Percentiles rank a stretch among this genome's conserved stretches.
phyloP scores from a whole-genome alignment of 2,888 invertebrate genomes.

The Pristionchus maxplancki region DNA sequence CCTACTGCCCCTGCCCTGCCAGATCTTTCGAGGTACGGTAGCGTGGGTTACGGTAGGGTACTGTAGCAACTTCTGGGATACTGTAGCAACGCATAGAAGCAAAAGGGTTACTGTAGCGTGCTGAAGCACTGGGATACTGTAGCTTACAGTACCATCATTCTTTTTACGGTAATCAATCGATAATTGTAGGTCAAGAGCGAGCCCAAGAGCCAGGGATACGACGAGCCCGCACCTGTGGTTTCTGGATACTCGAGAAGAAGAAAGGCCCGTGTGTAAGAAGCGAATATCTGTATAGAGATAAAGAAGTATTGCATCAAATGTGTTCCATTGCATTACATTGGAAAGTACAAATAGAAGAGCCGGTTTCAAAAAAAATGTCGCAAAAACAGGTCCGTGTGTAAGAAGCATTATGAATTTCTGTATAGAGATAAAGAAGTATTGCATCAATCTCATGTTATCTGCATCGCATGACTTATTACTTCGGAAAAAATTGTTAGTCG shows the following conservation, averaged over 20 bases:
- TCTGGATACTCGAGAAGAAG: not conserved
- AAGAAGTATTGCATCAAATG: not conserved
- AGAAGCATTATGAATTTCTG: too few relatives aligned
- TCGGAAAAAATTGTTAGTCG: too few relatives aligned
- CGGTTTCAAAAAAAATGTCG: too few relatives aligned
- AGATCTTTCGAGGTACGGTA: conserved; percentile 40
- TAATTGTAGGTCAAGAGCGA: conserved; percentile 40
- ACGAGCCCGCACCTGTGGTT: conserved; percentile 23
- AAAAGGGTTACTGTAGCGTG: too few relatives aligned
- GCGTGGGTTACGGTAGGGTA: not conserved
- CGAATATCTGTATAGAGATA: not conserved
- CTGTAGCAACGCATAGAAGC: too few relatives aligned
- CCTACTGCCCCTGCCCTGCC: conserved; percentile 47
- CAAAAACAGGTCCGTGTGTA: too few relatives aligned
- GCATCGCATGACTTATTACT: too few relatives aligned
- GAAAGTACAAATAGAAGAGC: too few relatives aligned
- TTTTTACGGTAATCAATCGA: not conserved
- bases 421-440: too few relatives aligned
- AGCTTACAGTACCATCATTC: too few relatives aligned
- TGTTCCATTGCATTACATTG: not conserved
- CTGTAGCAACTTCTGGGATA: not conserved
- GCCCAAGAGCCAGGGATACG: conserved; percentile 37
- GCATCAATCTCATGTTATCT: too few relatives aligned
- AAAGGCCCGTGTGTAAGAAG: not conserved
- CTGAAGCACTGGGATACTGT: not conserved